A percentile compares a stretch with the other conserved stretches of the same genome.
These are phyloP conservation scores for Scomber colias DNA, from an alignment of 2,113 vertebrate species.

Conservation along the genomic window DNA sequence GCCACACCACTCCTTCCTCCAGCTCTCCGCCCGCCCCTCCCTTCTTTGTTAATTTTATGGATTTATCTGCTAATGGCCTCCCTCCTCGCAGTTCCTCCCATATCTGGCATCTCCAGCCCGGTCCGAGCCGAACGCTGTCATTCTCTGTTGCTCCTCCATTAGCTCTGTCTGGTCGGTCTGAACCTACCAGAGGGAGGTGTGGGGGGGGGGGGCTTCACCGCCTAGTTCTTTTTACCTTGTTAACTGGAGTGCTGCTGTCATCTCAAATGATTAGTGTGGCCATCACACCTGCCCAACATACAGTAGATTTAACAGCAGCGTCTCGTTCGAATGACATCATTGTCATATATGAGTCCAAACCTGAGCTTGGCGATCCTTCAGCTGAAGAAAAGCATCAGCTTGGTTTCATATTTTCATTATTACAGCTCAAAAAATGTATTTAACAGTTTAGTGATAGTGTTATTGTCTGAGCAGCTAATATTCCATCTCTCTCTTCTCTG, in stretches of 20 bases:
- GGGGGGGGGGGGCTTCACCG: conserved; percentile 19
- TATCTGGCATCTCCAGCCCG: conserved; percentile 64
- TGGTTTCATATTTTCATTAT: neutral
- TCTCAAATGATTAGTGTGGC: conserved; percentile 55
- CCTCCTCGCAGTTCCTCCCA: conserved; percentile 60
- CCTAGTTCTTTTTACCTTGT: conserved; percentile 67
- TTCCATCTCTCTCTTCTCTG: neutral
- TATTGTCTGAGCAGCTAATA: neutral
- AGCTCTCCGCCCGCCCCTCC: conserved; percentile 27
- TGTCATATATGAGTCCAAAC: neutral
- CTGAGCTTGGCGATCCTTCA: neutral
- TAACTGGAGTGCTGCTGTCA: conserved; percentile 68
- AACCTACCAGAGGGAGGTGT: conserved; percentile 34
- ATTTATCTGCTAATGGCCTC: conserved; percentile 81
- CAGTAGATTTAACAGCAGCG: conserved; percentile 27
- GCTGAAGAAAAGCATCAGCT: neutral
- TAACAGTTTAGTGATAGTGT: neutral
- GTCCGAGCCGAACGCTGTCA: conserved; percentile 40
- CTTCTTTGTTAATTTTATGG: conserved; percentile 80
- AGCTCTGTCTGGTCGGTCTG: conserved; percentile 60
- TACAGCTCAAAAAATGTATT: neutral
- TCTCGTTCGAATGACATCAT: conserved; percentile 45
- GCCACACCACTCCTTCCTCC: conserved; percentile 46
- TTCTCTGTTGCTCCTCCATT: conserved; percentile 65
- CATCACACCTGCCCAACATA: conserved; percentile 46